phyloP scores from a whole-genome alignment of 2,797 vertebrate species.

The Syngnathus acus region DNA sequence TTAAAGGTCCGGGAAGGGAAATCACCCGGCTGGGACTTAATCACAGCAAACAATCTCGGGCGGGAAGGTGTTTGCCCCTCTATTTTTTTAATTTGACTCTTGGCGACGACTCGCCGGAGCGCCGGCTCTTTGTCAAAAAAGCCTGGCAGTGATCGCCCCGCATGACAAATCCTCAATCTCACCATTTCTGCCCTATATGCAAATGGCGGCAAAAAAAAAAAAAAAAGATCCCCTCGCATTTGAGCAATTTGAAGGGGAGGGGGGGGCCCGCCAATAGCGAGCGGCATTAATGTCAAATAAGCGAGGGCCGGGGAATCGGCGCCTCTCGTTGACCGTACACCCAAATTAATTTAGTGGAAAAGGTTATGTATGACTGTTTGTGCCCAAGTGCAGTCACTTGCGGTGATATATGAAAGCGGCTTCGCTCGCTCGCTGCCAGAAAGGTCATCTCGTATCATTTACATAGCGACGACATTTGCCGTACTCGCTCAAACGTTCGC shows the following conservation, averaged over 20 bases:
- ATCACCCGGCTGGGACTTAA: slow-evolving; percentile 55
- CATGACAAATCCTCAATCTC: slow-evolving; percentile 75
- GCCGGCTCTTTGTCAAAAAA: slow-evolving; percentile 31
- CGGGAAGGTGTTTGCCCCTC: slow-evolving; percentile 47
- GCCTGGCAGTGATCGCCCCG: slow-evolving; percentile 43
- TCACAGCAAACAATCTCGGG: slow-evolving; percentile 59
- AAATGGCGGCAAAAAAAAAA: slow-evolving; percentile 61
- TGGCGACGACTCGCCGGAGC: slow-evolving; percentile 65
- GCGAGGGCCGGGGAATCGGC: slow-evolving; percentile 47
- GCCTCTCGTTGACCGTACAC: slow-evolving; percentile 69
- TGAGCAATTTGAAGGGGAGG: slow-evolving; percentile 62
- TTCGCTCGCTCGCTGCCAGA: slow-evolving; percentile 80
- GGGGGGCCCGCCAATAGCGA: slow-evolving; percentile 47
- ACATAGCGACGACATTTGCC: slow-evolving; percentile 66
- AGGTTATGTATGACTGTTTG: slow-evolving; percentile 86
- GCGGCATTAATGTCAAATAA: slow-evolving; percentile 69
- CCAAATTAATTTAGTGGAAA: slow-evolving; percentile 77
- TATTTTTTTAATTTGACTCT: slow-evolving; percentile 63
- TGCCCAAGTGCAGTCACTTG: slow-evolving; percentile 71
- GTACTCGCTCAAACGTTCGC: not conserved
- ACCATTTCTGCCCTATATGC: slow-evolving; percentile 74
- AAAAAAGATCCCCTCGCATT: slow-evolving; percentile 65
- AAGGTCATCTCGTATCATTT: slow-evolving; percentile 89
- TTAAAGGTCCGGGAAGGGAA: slow-evolving; percentile 54
- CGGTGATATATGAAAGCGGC: slow-evolving; percentile 91